These are phyloP conservation scores for Oceanodroma tethys DNA, from an alignment of 2,113 vertebrate genomes.

Conservation along the genomic window DNA sequence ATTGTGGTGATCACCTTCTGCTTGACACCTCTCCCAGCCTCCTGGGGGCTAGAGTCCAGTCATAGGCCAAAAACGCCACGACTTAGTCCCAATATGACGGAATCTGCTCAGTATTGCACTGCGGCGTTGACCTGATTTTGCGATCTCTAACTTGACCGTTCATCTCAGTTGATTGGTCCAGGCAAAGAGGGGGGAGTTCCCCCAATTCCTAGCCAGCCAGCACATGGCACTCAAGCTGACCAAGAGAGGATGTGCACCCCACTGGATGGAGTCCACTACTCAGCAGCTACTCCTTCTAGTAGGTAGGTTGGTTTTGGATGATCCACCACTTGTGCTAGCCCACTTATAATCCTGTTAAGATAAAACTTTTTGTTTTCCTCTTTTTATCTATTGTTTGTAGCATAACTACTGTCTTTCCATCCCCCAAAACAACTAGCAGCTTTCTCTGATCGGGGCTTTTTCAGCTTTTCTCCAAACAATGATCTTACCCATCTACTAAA, in stretches of 20 bases:
- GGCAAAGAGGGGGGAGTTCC: conserved; percentile 88
- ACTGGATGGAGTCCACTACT: conserved; percentile 72
- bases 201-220: conserved; percentile 77
- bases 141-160: neutral
- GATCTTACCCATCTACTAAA: neutral
- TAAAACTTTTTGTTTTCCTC: neutral
- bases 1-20: neutral
- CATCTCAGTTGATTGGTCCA: conserved; percentile 76
- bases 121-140: neutral
- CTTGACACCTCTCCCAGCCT: neutral
- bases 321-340: neutral
- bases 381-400: neutral
- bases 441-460: neutral
- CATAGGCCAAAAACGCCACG: neutral
- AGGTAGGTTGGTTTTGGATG: conserved; percentile 68
- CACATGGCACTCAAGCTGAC: conserved; percentile 83
- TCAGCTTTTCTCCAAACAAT: neutral
- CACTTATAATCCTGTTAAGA: neutral
- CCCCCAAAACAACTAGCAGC: neutral
- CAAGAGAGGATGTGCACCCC: conserved; percentile 77
- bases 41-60: neutral
- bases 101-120: neutral
- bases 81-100: accelerated
- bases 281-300: conserved; percentile 78
- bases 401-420: neutral